phyloP scores from a whole-genome alignment of 2,113 vertebrate species.

The Muscicapa adusta region DNA sequence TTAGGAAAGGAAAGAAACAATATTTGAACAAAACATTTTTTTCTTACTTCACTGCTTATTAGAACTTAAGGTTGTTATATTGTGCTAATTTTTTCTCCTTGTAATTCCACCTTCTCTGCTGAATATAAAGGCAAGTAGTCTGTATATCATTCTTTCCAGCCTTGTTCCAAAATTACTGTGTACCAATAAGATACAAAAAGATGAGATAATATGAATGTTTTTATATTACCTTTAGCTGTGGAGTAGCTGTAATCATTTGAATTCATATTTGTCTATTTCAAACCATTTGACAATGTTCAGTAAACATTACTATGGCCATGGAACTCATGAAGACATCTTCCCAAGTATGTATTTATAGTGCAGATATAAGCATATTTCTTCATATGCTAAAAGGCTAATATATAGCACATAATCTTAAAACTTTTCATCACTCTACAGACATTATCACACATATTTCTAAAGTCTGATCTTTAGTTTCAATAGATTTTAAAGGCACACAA shows the following conservation, averaged over 20 bases:
- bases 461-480: neutral
- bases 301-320: neutral
- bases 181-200: neutral
- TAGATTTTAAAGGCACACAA: neutral
- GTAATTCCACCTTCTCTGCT: neutral
- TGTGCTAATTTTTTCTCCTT: neutral
- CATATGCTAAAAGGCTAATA: neutral
- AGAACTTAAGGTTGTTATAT: neutral
- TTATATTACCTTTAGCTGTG: neutral
- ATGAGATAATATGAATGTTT: neutral
- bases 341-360: neutral
- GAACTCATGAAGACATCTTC: neutral
- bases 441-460: neutral
- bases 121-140: neutral
- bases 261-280: neutral
- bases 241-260: neutral
- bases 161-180: neutral
- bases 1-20: neutral
- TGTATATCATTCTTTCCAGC: neutral
- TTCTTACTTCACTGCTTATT: neutral
- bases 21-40: neutral
- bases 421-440: neutral
- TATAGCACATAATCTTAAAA: neutral
- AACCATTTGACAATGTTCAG: neutral
- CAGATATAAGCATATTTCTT: neutral